Evolutionary conservation across 1,140 invertebrate species (phyloP).

Genomic region (Carposina sasakii): DNA sequence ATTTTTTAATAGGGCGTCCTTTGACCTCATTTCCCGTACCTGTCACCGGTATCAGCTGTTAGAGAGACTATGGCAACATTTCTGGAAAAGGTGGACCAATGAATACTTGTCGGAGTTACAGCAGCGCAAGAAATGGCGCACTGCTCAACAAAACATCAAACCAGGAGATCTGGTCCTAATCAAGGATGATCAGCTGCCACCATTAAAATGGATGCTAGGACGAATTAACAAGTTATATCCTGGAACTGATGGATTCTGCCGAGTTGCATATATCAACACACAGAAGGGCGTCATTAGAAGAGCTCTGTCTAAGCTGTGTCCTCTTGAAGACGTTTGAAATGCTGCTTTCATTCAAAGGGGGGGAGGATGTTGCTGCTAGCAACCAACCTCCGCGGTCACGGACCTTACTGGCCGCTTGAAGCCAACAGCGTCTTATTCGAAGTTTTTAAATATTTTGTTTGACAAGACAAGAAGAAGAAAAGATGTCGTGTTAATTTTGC

Average conservation of each 20-base stretch:
- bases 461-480: too few species aligned
- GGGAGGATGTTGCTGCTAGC: too few species aligned
- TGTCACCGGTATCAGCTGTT: background rate
- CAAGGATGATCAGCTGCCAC: constrained; percentile 19
- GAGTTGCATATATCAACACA: constrained; percentile 8
- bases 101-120: constrained; percentile 1
- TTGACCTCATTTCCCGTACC: background rate
- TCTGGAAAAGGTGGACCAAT: constrained; percentile 1
- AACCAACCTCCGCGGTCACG: too few species aligned
- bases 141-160: background rate
- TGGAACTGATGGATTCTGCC: constrained; percentile 15
- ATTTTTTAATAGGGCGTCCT: constrained; percentile 5
- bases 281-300: background rate
- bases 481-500: too few species aligned
- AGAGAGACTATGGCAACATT: background rate
- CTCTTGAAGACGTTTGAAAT: too few species aligned
- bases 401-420: too few species aligned
- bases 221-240: constrained; percentile 21
- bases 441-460: too few species aligned
- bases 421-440: too few species aligned
- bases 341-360: too few species aligned
- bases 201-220: constrained; percentile 31
- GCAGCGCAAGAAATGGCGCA: background rate
- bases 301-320: background rate
- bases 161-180: background rate